phyloP scores from a whole-genome alignment of 2,888 invertebrate genomes.

The Sesia bembeciformis region DNA sequence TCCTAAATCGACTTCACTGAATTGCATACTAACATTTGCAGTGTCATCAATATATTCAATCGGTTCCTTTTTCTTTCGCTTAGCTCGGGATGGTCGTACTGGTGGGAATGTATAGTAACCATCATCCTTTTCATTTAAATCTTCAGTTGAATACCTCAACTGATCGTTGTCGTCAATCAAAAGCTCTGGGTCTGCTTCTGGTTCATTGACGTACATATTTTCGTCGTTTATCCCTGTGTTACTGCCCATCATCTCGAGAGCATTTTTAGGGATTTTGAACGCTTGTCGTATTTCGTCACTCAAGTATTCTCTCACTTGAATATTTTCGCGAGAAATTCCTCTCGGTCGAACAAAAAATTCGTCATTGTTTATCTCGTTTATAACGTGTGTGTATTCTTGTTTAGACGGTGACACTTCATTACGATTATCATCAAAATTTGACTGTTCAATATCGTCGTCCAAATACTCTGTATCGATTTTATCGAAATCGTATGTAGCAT shows the following conservation, averaged over 20 bases:
- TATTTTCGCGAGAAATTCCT: constrained; percentile 87
- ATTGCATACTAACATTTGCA: constrained; percentile 54
- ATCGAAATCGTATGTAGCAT: constrained; percentile 68
- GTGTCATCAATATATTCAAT: constrained; percentile 61
- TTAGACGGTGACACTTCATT: constrained; percentile 51
- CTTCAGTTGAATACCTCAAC: constrained; percentile 52
- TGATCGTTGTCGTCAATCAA: constrained; percentile 46
- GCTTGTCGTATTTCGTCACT: constrained; percentile 87
- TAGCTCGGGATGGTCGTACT: constrained; percentile 71
- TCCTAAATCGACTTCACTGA: constrained; percentile 58
- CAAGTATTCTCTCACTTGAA: constrained; percentile 84
- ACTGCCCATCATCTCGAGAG: constrained; percentile 76
- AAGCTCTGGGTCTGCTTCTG: constrained; percentile 52
- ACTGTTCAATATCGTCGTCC: constrained; percentile 49
- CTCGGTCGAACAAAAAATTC: constrained; percentile 89
- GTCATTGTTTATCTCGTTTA: constrained; percentile 91
- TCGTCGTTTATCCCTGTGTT: constrained; percentile 38
- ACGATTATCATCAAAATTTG: constrained; percentile 28
- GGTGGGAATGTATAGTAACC: constrained; percentile 73
- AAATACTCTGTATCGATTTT: constrained; percentile 74
- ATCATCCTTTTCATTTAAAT: constrained; percentile 63
- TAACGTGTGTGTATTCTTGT: constrained; percentile 73
- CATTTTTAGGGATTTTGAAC: constrained; percentile 79
- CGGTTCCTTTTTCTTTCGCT: constrained; percentile 58
- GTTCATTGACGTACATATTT: constrained; percentile 48